A percentile compares a stretch with the other conserved stretches of the same genome.
phyloP scores from a whole-genome alignment of 2,888 invertebrate species.

The Xestia ashworthii region DNA sequence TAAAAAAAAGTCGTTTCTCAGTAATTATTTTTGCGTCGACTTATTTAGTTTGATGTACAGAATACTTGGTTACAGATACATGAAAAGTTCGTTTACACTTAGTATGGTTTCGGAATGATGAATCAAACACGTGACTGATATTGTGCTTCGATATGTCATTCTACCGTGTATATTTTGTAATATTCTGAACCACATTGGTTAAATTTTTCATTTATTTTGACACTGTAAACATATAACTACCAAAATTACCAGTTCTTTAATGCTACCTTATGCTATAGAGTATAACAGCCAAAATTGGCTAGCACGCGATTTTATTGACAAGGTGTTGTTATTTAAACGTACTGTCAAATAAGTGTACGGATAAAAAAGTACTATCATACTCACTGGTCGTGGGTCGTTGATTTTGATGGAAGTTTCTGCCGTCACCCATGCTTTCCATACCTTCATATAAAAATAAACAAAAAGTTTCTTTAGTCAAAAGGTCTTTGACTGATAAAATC shows the following conservation, averaged over 20 bases:
- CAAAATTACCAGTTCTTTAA: neutral
- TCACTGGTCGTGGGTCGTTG: slow-evolving; percentile 88
- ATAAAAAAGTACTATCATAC: slow-evolving; percentile 60
- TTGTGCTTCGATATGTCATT: neutral
- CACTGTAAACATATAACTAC: neutral
- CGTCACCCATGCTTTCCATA: slow-evolving; percentile 86
- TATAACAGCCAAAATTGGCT: neutral
- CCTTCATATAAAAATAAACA: slow-evolving; percentile 59
- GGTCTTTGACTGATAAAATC: neutral
- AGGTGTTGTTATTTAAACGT: neutral
- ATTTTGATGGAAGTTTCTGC: slow-evolving; percentile 84
- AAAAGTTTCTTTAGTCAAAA: neutral
- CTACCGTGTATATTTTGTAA: neutral
- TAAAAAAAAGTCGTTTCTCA: no score
- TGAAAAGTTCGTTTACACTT: no score
- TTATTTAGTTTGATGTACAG: no score
- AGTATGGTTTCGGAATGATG: neutral
- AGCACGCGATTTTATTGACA: neutral
- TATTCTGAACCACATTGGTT: neutral
- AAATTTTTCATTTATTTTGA: neutral
- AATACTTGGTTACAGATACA: no score
- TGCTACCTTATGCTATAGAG: neutral
- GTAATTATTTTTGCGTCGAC: no score
- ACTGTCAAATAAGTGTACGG: neutral
- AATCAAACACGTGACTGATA: neutral